Conservation (phyloP, 2,113 vertebrate genomes). For the Notarius lentiginosus region DNA sequence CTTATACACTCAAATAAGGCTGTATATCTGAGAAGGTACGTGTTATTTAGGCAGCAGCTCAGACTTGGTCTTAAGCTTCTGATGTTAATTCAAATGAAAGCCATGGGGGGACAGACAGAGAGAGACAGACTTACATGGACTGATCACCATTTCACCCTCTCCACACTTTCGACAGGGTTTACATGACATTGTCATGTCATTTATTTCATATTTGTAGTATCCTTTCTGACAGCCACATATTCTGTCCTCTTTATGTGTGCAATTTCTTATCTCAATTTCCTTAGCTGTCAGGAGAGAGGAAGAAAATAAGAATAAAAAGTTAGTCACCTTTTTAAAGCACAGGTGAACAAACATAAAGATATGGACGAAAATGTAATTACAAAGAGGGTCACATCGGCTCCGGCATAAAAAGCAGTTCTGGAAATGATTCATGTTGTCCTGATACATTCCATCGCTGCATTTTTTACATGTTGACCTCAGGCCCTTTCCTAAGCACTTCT, state of each 20-base stretch:
- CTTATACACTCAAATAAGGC: neutral
- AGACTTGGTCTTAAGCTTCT: neutral
- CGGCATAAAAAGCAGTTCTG: conserved; percentile 52
- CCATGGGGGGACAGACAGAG: no score
- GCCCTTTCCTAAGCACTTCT: neutral
- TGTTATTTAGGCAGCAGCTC: neutral
- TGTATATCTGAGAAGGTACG: neutral
- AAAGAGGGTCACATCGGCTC: conserved; percentile 44
- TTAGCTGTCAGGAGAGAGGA: neutral
- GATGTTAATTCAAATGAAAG: neutral
- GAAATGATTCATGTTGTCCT: conserved; percentile 38
- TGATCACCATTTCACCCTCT: neutral
- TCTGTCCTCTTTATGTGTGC: neutral
- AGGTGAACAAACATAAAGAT: neutral
- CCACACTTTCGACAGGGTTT: conserved; percentile 46
- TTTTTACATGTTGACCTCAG: conserved; percentile 46
- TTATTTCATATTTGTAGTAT: conserved; percentile 45
- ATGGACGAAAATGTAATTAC: conserved; percentile 11
- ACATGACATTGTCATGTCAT: conserved; percentile 44
- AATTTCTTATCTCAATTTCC: rapidly evolving
- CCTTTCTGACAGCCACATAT: conserved; percentile 57
- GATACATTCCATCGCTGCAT: conserved; percentile 42
- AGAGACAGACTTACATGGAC: conserved; percentile 58
- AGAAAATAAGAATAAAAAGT: neutral
- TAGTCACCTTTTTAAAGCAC: neutral